Conservation (phyloP, 2,797 vertebrate genomes). For the Rhabdomys pumilio region DNA sequence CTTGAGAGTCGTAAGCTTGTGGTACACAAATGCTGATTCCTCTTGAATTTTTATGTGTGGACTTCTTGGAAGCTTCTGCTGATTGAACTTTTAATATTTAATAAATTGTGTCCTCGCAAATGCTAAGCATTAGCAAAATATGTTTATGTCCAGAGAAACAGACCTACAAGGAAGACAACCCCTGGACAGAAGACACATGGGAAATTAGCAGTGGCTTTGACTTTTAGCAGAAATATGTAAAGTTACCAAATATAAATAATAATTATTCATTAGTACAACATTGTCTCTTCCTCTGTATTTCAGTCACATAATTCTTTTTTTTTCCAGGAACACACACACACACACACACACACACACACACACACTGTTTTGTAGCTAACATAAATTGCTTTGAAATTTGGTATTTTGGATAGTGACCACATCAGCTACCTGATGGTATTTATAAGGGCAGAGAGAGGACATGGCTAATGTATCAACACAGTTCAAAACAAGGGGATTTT, state of each 20-base stretch:
- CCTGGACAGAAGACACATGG: not conserved
- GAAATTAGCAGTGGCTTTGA: constrained; percentile 13
- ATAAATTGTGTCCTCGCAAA: constrained; percentile 15
- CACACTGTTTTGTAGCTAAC: not conserved
- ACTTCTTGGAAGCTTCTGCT: constrained; percentile 51
- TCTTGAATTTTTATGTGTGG: not conserved
- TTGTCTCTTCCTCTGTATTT: not conserved
- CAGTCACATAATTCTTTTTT: not conserved
- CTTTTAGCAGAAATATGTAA: constrained; percentile 27
- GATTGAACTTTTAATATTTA: constrained; percentile 67
- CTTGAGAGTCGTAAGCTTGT: not conserved
- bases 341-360: not conserved
- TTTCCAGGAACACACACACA: not conserved
- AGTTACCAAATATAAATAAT: not conserved
- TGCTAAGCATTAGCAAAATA: not conserved
- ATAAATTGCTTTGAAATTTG: not conserved
- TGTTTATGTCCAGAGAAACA: not conserved
- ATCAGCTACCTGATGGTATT: not conserved
- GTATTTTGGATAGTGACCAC: not conserved
- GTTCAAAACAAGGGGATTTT: constrained; percentile 12
- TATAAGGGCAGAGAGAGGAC: not conserved
- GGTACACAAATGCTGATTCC: constrained; percentile 2
- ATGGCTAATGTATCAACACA: not conserved
- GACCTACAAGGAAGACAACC: constrained; percentile 32
- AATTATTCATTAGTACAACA: not conserved